phyloP scores from a whole-genome alignment of 2,113 vertebrate genomes.

The Taxidea taxus region DNA sequence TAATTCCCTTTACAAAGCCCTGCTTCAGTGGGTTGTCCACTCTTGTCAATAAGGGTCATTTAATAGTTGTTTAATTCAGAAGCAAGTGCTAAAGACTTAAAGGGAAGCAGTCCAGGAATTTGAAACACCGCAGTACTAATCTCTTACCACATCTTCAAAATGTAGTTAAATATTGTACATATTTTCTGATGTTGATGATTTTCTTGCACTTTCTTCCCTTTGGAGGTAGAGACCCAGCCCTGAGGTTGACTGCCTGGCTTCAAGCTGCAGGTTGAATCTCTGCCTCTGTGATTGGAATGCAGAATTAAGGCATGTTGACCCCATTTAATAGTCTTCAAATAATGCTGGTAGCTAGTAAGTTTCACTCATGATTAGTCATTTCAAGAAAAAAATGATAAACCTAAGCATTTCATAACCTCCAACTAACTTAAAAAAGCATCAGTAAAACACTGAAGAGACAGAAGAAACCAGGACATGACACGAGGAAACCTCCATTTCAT shows the following conservation, averaged over 20 bases:
- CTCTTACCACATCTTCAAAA: not conserved
- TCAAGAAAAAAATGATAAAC: not conserved
- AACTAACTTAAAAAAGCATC: not conserved
- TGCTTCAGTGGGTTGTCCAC: not conserved
- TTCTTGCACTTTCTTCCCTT: not conserved
- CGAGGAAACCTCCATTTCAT: not conserved
- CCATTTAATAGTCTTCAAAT: not conserved
- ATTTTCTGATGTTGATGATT: not conserved
- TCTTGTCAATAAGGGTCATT: not conserved
- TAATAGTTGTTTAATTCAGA: not conserved
- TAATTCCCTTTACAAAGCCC: not conserved
- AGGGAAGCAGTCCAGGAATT: not conserved
- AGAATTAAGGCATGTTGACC: not conserved
- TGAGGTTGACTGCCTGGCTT: not conserved
- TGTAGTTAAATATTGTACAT: not conserved
- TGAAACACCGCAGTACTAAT: not conserved
- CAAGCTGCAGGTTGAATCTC: not conserved
- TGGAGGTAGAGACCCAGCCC: not conserved
- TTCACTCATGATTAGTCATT: not conserved
- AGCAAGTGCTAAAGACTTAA: not conserved
- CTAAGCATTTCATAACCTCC: not conserved
- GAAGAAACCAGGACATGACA: not conserved
- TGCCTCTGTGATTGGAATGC: not conserved
- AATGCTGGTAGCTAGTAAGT: not conserved
- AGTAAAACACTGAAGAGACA: not conserved